Base-by-base conservation (phyloP, 2,113 vertebrate genomes). In the Sebastes schlegelii region DNA sequence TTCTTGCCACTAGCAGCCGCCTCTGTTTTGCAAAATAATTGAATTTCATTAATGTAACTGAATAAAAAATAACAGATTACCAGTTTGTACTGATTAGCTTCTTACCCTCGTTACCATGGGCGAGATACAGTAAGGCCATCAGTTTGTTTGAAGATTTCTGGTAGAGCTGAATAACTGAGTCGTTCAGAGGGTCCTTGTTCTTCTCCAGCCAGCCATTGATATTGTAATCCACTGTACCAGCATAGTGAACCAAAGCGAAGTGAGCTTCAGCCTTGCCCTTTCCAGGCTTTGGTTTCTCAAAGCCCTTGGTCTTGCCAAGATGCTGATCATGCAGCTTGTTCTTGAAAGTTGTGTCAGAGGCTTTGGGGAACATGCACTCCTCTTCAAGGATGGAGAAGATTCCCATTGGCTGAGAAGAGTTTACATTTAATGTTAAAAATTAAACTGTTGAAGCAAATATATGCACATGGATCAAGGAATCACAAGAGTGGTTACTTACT, bases 101-200 rank as follows among this genome's bases (percentile, higher is more conserved):
- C 65, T 12, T 74, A 93, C 92, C 92, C 0, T 92, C 92, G n/a
- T 6, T 0, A 16, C 65, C 21, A 82, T 93, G 93, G 3, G 89
- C 0, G 17, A 61, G 77, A 71, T 92, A 93, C 16, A 92, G 68
- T 1, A 81, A 7, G 0, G 4, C 0, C 23, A 94, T 45, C 51
- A 94, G 87, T 77, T 93, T 92, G 66, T 88, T 91, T 11, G 74
- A 72, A 14, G 94, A 82, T 71, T 95, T 95, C 74, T 94, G 92
- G 78, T 94, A 95, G 2, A 95, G 92, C 83, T 92, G 96, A 4
- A 98, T 95, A 58, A 98, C 97, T 0, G 97, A 97, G 80, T 98
- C 97, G 0, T 98, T 98, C 94, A 98, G 81, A 0, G 97, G 97
- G 87, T 98, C 97, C 83, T 98, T 98, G 93, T 98, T 98, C 88